phyloP scores from a whole-genome alignment of 2,888 invertebrate genomes.

The Plebejus melissa region DNA sequence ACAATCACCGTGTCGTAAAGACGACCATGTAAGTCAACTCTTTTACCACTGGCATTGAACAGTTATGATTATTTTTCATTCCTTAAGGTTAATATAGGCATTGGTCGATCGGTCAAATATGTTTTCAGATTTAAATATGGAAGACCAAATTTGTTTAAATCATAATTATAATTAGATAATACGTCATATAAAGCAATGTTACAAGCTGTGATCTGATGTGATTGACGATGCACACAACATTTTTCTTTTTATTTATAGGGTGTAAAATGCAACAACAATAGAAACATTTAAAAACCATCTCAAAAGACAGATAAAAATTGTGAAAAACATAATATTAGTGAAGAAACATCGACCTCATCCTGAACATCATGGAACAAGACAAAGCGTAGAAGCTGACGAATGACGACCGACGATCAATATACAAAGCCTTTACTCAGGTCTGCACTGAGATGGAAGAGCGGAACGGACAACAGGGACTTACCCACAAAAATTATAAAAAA shows the following conservation, averaged over 20 bases:
- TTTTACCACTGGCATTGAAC: background rate
- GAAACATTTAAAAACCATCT: background rate
- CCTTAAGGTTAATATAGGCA: too few species aligned
- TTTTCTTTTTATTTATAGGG: background rate
- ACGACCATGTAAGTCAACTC: background rate
- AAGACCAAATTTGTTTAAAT: too few species aligned
- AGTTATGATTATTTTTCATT: too few species aligned
- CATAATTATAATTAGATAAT: too few species aligned
- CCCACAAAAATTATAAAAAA: background rate
- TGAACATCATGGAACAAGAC: conserved; percentile 30
- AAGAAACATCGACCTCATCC: conserved; percentile 32
- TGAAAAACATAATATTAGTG: conserved; percentile 26
- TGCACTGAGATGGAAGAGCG: background rate
- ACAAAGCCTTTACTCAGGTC: conserved; percentile 29
- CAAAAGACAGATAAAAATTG: background rate
- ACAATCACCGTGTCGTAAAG: background rate
- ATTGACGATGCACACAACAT: background rate
- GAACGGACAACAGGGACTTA: background rate
- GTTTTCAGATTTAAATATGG: too few species aligned
- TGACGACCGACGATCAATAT: conserved; percentile 32
- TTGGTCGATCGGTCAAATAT: too few species aligned
- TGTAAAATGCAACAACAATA: background rate
- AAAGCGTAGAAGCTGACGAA: conserved; percentile 35
- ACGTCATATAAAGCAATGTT: too few species aligned
- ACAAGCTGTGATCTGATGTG: background rate